Conservation (phyloP, 2,888 invertebrate genomes). For the Drosophila leonis region DNA sequence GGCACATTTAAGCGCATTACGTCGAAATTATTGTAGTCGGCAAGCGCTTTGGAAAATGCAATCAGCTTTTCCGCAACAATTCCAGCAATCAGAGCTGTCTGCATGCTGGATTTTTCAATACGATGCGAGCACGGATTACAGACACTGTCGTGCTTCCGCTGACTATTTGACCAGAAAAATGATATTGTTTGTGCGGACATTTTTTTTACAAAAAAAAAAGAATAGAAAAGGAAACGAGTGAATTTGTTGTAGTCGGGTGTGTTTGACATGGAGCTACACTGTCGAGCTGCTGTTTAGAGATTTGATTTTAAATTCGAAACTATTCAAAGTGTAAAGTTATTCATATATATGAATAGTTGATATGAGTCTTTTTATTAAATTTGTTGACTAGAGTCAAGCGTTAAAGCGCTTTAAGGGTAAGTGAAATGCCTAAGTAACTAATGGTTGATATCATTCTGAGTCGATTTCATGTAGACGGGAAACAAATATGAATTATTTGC, state of each 20-base stretch:
- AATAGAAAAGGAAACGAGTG: not conserved
- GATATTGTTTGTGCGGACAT: conserved; percentile 3
- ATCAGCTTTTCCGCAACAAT: conserved; percentile 17
- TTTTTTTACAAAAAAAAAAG: not conserved
- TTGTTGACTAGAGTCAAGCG: no score
- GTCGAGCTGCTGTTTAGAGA: not conserved
- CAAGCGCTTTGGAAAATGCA: conserved; percentile 28
- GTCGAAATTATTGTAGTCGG: conserved; percentile 37
- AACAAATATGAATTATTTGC: no score
- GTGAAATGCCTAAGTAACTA: no score
- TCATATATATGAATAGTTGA: not conserved
- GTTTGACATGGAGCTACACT: not conserved
- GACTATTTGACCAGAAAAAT: conserved; percentile 10
- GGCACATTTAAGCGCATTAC: conserved; percentile 54
- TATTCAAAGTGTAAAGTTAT: no score
- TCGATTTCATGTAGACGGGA: no score
- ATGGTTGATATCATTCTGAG: no score
- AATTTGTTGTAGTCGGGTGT: not conserved
- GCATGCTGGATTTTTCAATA: conserved; percentile 2
- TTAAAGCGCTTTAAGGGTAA: no score
- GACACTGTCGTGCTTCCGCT: conserved; percentile 6
- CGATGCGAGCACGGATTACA: conserved; percentile 4
- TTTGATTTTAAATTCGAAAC: not conserved
- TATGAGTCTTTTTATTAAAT: not conserved
- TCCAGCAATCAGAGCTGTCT: conserved; percentile 1